phyloP scores from a whole-genome alignment of 1,140 invertebrate genomes.

The Nasonia vitripennis region DNA sequence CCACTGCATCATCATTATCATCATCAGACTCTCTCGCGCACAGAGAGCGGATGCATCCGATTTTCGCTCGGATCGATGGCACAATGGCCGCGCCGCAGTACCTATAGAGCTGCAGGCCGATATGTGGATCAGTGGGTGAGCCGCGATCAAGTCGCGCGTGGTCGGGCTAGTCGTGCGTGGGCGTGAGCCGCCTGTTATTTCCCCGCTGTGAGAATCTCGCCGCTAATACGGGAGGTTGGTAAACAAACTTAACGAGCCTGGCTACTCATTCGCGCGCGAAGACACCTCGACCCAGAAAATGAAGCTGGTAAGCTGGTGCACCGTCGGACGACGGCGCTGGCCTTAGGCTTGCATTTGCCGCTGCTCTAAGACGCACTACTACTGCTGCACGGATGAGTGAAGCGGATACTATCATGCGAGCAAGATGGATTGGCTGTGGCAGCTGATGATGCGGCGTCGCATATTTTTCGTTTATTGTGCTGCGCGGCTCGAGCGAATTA shows the following conservation, averaged over 20 bases:
- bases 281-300: slow-evolving; percentile 45
- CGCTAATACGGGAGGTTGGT: slow-evolving; percentile 20
- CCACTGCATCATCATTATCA: not conserved
- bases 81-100: not conserved
- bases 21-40: not conserved
- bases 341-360: not conserved
- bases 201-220: slow-evolving; percentile 1
- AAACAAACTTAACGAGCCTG: slow-evolving; percentile 48
- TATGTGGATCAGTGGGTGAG: slow-evolving; percentile 40
- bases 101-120: too few species aligned
- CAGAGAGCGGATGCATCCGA: not conserved
- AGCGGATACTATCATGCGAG: too few species aligned
- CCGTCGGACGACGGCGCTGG: too few species aligned
- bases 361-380: too few species aligned
- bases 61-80: not conserved
- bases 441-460: too few species aligned
- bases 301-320: not conserved
- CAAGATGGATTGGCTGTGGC: too few species aligned
- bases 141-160: slow-evolving; percentile 22
- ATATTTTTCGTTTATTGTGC: not conserved
- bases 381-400: too few species aligned
- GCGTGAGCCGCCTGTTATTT: not conserved
- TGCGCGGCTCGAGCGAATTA: too few species aligned
- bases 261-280: slow-evolving; percentile 32
- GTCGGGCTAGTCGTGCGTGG: not conserved